phyloP scores from a whole-genome alignment of 2,797 vertebrate species.

The Sebastes glaucus region DNA sequence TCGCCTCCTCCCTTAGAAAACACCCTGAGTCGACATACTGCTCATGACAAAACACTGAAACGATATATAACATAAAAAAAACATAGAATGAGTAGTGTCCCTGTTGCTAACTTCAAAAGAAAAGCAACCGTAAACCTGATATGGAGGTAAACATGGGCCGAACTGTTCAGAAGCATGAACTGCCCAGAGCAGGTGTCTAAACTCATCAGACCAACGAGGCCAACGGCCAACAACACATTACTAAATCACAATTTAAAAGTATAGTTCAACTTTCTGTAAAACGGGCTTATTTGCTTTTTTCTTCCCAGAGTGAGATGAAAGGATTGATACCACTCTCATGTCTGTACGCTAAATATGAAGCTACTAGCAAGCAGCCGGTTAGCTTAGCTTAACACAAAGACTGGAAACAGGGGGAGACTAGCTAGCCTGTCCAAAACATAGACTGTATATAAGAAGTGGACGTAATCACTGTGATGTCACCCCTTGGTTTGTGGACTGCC shows the following conservation, averaged over 20 bases:
- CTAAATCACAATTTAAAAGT: neutral
- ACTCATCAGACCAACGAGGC: neutral
- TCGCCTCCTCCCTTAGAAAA: neutral
- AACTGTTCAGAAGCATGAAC: neutral
- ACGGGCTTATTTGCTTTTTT: neutral
- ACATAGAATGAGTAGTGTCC: neutral
- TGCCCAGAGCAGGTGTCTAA: neutral
- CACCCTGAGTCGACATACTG: slow-evolving; percentile 15
- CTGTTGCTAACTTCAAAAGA: neutral
- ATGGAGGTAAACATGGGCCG: slow-evolving; percentile 3
- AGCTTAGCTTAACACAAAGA: neutral
- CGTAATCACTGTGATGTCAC: too few species aligned
- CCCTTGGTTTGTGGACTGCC: too few species aligned
- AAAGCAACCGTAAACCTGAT: neutral
- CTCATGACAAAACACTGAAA: neutral
- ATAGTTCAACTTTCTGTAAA: neutral
- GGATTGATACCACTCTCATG: neutral
- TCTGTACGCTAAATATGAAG: neutral
- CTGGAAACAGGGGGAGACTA: neutral
- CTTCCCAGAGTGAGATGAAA: neutral
- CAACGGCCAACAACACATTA: neutral
- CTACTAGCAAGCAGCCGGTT: neutral
- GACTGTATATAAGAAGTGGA: neutral
- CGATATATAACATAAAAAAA: neutral
- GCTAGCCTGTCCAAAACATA: neutral